Evolutionary conservation across 2,797 vertebrate species (phyloP).

Genomic region (Avahi laniger): DNA sequence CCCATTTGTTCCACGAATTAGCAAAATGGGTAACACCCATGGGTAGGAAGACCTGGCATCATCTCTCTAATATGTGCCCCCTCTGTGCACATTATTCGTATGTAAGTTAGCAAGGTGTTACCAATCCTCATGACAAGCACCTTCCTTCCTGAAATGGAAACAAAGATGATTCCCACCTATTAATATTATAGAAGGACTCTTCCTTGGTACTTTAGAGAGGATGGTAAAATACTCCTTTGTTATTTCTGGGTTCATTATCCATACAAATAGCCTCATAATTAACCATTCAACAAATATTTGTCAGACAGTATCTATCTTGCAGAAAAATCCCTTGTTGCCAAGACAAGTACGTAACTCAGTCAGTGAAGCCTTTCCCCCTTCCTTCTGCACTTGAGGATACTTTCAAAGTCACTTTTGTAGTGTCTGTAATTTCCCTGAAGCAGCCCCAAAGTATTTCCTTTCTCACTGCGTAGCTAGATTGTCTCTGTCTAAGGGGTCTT

Average conservation of each 20-base stretch:
- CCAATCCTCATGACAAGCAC: not conserved
- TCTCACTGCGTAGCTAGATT: not conserved
- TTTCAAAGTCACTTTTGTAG: not conserved
- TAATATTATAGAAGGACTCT: not conserved
- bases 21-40: not conserved
- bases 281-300: not conserved
- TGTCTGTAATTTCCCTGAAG: not conserved
- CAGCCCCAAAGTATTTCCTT: not conserved
- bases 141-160: not conserved
- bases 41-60: not conserved
- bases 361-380: not conserved
- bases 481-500: not conserved
- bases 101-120: not conserved
- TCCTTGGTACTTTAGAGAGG: not conserved
- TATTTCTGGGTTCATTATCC: not conserved
- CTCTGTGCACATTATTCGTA: not conserved
- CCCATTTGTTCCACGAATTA: not conserved
- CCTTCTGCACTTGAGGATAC: not conserved
- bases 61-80: not conserved
- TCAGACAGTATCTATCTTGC: not conserved
- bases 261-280: not conserved
- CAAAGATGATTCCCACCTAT: not conserved
- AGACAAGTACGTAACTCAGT: not conserved
- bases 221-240: not conserved
- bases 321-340: not conserved